Evolutionary conservation across 1,140 invertebrate species (phyloP).

Genomic region (Zaprionus camerounensis): DNA sequence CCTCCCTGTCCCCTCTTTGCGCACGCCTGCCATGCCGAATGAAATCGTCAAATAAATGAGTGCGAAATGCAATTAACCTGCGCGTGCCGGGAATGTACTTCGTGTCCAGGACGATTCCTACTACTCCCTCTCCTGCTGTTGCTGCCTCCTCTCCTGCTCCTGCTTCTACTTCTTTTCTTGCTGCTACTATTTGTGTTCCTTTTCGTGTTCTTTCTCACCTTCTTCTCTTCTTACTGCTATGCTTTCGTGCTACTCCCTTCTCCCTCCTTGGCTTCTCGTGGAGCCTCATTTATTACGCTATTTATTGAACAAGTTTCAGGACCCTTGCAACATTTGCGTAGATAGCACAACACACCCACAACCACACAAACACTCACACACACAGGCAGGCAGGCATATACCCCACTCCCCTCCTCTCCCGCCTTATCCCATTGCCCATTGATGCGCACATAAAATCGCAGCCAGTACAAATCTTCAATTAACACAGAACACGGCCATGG

Average conservation of each 20-base stretch:
- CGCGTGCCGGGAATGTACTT: constrained; percentile 53
- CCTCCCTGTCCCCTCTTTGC: no score
- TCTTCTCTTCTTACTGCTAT: neutral
- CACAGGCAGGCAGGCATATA: constrained; percentile 4
- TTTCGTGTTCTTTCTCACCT: neutral
- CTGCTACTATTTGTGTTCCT: neutral
- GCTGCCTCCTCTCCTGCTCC: neutral
- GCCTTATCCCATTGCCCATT: constrained; percentile 33
- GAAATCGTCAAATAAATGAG: constrained; percentile 57
- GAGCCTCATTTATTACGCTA: constrained; percentile 67
- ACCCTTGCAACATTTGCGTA: constrained; percentile 43
- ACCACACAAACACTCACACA: neutral
- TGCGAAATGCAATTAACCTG: constrained; percentile 73
- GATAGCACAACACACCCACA: constrained; percentile 18
- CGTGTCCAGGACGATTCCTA: neutral
- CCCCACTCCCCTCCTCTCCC: neutral
- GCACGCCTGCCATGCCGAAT: neutral
- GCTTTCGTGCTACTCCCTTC: neutral
- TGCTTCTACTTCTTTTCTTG: neutral
- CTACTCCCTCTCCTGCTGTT: neutral
- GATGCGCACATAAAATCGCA: constrained; percentile 65
- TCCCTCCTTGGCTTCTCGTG: neutral
- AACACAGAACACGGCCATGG: constrained; percentile 53
- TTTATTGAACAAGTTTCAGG: constrained; percentile 63
- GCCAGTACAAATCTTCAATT: constrained; percentile 79